These are phyloP conservation scores for Oligia strigilis DNA, from an alignment of 2,888 invertebrate genomes.

Conservation along the genomic window DNA sequence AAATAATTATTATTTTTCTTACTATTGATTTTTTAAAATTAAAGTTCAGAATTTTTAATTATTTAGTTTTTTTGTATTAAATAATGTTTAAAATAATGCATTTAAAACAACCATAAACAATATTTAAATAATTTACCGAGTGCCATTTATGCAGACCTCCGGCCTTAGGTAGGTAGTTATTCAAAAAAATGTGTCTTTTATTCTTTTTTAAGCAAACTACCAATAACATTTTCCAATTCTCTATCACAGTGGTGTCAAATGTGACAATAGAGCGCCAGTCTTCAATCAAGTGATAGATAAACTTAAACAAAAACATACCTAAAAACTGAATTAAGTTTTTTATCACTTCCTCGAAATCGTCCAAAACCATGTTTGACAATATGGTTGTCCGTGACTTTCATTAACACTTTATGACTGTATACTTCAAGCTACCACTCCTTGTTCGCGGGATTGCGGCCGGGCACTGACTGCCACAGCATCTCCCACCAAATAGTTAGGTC, in stretches of 20 bases:
- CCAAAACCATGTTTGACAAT: background rate
- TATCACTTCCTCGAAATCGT: background rate
- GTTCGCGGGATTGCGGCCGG: background rate
- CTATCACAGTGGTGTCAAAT: background rate
- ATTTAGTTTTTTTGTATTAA: no score
- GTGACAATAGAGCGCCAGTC: background rate
- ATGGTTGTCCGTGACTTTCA: background rate
- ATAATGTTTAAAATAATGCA: background rate
- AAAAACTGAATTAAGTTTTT: slow-evolving; percentile 1
- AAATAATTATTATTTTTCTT: background rate
- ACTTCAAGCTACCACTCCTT: background rate
- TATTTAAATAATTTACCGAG: background rate
- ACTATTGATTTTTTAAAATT: background rate
- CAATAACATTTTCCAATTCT: background rate
- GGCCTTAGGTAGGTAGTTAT: no score
- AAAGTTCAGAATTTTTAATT: no score
- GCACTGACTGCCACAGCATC: slow-evolving; percentile 12
- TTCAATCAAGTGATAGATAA: background rate
- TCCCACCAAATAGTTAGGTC: slow-evolving; percentile 6
- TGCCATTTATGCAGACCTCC: background rate
- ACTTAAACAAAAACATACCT: slow-evolving; percentile 34
- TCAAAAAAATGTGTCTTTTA: background rate
- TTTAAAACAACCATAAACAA: background rate
- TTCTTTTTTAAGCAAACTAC: background rate
- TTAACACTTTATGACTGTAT: background rate